Evolutionary conservation across 2,888 invertebrate species (phyloP).

Genomic region (Sicus ferrugineus): DNA sequence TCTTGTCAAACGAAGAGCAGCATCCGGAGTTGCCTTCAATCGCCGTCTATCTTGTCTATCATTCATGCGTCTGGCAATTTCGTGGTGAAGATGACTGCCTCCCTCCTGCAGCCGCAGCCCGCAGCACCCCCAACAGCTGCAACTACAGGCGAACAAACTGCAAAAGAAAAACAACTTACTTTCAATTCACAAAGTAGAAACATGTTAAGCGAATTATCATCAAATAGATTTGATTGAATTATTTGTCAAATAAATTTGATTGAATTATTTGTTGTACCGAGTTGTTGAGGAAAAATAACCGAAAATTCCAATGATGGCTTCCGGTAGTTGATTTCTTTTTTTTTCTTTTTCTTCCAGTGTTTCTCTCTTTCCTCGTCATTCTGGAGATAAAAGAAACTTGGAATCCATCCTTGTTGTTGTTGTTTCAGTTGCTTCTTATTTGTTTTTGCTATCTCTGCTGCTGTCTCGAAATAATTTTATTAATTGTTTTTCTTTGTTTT

Average conservation of each 20-base stretch:
- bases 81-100: not conserved
- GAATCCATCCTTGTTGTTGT: not conserved
- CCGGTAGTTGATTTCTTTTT: not conserved
- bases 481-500: constrained; percentile 16
- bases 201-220: too few relatives aligned
- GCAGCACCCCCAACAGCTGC: too few relatives aligned
- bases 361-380: not conserved
- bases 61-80: constrained; percentile 21
- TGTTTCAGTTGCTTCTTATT: not conserved
- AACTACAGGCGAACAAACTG: too few relatives aligned
- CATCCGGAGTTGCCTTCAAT: not conserved
- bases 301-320: constrained; percentile 5
- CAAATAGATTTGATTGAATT: not conserved
- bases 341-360: not conserved
- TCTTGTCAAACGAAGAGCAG: not conserved
- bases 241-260: not conserved
- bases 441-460: not conserved
- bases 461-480: constrained; percentile 9
- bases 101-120: too few relatives aligned
- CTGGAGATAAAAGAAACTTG: too few relatives aligned
- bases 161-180: too few relatives aligned
- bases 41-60: constrained; percentile 7
- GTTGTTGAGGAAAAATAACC: not conserved
- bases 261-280: not conserved
- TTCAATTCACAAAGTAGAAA: not conserved